Conservation (phyloP, 2,888 invertebrate genomes). For the Graphium colonna region DNA sequence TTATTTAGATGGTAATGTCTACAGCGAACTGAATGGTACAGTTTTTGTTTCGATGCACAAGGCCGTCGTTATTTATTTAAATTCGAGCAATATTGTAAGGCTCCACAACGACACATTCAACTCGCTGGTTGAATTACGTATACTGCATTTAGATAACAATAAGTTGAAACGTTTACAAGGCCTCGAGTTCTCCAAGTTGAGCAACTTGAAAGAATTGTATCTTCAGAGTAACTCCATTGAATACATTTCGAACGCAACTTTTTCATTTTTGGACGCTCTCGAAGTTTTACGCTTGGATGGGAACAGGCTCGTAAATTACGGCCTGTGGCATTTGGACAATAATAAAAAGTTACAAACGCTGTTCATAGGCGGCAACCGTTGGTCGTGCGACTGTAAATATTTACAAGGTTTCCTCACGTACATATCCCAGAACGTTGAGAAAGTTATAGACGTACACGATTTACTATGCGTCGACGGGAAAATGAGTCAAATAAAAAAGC, state of each 20-base stretch:
- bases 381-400: conserved; percentile 95
- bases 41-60: conserved; percentile 63
- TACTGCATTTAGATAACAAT: conserved; percentile 93
- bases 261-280: conserved; percentile 87
- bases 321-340: conserved; percentile 87
- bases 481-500: conserved; percentile 84
- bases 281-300: conserved; percentile 91
- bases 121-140: conserved; percentile 86
- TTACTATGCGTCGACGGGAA: conserved; percentile 89
- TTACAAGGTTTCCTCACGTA: conserved; percentile 90
- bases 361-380: conserved; percentile 89
- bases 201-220: conserved; percentile 89
- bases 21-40: conserved; percentile 84
- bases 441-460: conserved; percentile 86
- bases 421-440: conserved; percentile 88
- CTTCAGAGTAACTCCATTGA: conserved; percentile 91
- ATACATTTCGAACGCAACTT: conserved; percentile 89
- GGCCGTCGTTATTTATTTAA: conserved; percentile 88
- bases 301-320: conserved; percentile 89
- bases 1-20: conserved; percentile 93
- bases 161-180: conserved; percentile 88
- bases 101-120: conserved; percentile 93
- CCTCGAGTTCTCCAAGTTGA: conserved; percentile 90
- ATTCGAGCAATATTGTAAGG: conserved; percentile 88
- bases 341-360: conserved; percentile 87